Conservation (phyloP, 2,797 vertebrate genomes). For the Gallinago nigripennis region DNA sequence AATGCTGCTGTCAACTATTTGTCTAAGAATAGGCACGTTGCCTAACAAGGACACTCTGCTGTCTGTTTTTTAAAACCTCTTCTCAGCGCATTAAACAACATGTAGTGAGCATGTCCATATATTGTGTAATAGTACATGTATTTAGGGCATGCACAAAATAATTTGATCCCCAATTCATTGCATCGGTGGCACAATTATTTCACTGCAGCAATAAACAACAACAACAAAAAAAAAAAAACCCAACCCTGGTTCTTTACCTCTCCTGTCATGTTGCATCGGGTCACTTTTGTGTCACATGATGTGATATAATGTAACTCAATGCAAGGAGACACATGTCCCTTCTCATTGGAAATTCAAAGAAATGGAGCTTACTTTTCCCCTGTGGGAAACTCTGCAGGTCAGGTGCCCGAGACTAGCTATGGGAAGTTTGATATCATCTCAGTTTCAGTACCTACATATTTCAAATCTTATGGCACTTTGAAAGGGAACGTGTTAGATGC, state of each 20-base stretch:
- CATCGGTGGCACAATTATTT: not conserved
- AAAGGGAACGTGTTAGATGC: conserved; percentile 46
- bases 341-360: conserved; percentile 78
- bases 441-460: conserved; percentile 69
- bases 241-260: conserved; percentile 71
- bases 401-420: conserved; percentile 72
- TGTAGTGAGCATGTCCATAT: not conserved
- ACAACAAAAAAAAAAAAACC: not conserved
- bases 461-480: conserved; percentile 42
- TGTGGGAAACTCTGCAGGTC: conserved; percentile 75
- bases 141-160: conserved; percentile 5
- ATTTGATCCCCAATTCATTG: not conserved
- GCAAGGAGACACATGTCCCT: conserved; percentile 83
- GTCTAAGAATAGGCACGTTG: conserved; percentile 33
- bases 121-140: not conserved
- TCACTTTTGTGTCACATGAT: conserved; percentile 71
- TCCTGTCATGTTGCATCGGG: conserved; percentile 71
- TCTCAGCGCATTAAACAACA: not conserved
- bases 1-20: conserved; percentile 35
- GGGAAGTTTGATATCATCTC: conserved; percentile 70
- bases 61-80: conserved; percentile 1
- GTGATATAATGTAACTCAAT: conserved; percentile 77
- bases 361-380: conserved; percentile 73
- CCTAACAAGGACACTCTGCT: conserved; percentile 5
- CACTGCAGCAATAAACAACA: not conserved